These are phyloP conservation scores for Lutjanus erythropterus DNA, from an alignment of 2,113 vertebrate species.

Conservation along the genomic window DNA sequence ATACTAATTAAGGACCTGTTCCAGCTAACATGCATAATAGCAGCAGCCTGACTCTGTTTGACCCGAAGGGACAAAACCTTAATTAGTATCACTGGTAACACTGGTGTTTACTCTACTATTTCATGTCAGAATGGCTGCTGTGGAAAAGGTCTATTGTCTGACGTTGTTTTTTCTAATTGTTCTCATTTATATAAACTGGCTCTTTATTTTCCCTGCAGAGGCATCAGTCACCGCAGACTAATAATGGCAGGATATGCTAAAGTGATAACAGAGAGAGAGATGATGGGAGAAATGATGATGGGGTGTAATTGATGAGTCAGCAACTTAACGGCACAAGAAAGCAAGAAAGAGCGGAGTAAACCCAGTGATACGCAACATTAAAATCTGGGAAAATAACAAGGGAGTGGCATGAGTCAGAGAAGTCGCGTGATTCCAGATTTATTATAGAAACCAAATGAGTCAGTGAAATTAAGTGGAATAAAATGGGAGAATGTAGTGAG, in stretches of 20 bases:
- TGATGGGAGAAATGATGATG: background rate
- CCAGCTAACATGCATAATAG: too few species aligned
- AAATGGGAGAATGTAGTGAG: slow-evolving; percentile 12
- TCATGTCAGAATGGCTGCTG: too few species aligned
- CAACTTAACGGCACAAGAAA: background rate
- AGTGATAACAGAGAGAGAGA: background rate
- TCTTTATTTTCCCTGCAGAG: slow-evolving; percentile 12
- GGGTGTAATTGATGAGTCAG: slow-evolving; percentile 3
- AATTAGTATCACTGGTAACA: too few species aligned
- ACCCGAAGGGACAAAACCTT: too few species aligned
- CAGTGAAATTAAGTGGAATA: slow-evolving; percentile 37
- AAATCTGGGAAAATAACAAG: slow-evolving; percentile 18
- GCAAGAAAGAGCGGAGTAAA: background rate
- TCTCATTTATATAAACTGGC: background rate
- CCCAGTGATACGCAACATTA: background rate
- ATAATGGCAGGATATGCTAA: slow-evolving; percentile 30
- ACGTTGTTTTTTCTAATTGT: too few species aligned
- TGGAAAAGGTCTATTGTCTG: too few species aligned
- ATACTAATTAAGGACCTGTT: too few species aligned
- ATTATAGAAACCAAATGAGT: slow-evolving; percentile 33
- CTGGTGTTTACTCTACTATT: too few species aligned
- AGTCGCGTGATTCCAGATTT: background rate
- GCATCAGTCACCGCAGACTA: slow-evolving; percentile 10
- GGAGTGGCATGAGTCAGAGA: slow-evolving; percentile 34
- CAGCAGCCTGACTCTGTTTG: too few species aligned